Evolutionary conservation across 2,113 vertebrate genomes (phyloP).

Genomic region (Numenius arquata): DNA sequence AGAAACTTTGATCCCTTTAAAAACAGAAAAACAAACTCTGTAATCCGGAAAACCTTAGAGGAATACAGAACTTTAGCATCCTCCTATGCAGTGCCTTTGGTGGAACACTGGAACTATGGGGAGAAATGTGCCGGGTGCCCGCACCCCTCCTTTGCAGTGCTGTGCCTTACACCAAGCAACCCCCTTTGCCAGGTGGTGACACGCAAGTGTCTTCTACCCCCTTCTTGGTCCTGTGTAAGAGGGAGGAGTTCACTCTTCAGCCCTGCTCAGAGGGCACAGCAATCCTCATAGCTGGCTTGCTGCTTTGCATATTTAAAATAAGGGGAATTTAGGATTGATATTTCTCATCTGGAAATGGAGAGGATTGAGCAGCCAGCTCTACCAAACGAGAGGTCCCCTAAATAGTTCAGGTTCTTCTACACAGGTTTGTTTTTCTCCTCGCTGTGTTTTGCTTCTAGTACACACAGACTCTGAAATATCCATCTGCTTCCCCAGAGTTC

Average conservation of each 20-base stretch:
- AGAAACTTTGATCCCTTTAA: conserved; percentile 54
- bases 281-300: fast-evolving
- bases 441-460: background rate
- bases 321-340: background rate
- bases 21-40: conserved; percentile 33
- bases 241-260: background rate
- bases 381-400: background rate
- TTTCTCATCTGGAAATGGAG: background rate
- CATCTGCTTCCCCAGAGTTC: background rate
- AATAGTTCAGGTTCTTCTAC: background rate
- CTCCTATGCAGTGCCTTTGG: background rate
- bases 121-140: fast-evolving
- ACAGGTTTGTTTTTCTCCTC: background rate
- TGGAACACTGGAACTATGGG: fast-evolving
- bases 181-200: fast-evolving
- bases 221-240: background rate
- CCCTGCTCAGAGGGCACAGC: background rate
- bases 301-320: background rate
- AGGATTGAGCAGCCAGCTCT: background rate
- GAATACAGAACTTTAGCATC: background rate
- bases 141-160: fast-evolving
- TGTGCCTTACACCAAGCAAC: background rate
- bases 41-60: conserved; percentile 23
- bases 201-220: background rate
- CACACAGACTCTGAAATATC: background rate